Conservation (phyloP, 2,113 vertebrate genomes). For the Sinocyclocheilus anophthalmus region DNA sequence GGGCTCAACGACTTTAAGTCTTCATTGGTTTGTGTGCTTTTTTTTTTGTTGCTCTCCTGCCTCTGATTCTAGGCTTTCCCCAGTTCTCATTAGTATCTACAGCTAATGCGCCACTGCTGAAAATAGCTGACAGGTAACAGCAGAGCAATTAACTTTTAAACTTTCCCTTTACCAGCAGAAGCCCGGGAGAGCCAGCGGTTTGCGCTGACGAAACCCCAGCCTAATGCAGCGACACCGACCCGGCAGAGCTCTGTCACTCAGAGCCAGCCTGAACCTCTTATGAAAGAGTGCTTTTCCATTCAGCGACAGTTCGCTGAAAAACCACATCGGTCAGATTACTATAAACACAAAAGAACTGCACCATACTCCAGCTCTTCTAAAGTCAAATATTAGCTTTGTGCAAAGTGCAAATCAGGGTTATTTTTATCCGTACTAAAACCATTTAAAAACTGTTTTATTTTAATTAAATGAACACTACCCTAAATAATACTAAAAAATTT, state of each 20-base stretch:
- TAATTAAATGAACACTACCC: too few relatives aligned
- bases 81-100: constrained; percentile 60
- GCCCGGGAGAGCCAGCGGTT: constrained; percentile 51
- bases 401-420: neutral
- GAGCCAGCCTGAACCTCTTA: neutral
- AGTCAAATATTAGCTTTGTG: neutral
- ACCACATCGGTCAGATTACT: neutral
- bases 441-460: neutral
- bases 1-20: constrained; percentile 50
- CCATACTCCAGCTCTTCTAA: neutral
- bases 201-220: constrained; percentile 35
- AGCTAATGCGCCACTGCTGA: constrained; percentile 58
- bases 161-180: constrained; percentile 56
- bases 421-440: neutral
- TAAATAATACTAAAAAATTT: too few relatives aligned
- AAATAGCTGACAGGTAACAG: constrained; percentile 65
- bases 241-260: constrained; percentile 18
- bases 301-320: neutral
- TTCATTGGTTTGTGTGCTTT: constrained; percentile 31
- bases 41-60: constrained; percentile 2
- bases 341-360: neutral
- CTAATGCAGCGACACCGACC: constrained; percentile 12
- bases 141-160: constrained; percentile 66
- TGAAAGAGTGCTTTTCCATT: neutral
- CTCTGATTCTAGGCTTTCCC: constrained; percentile 16